phyloP scores from a whole-genome alignment of 2,113 vertebrate species.

The Piprites chloris region DNA sequence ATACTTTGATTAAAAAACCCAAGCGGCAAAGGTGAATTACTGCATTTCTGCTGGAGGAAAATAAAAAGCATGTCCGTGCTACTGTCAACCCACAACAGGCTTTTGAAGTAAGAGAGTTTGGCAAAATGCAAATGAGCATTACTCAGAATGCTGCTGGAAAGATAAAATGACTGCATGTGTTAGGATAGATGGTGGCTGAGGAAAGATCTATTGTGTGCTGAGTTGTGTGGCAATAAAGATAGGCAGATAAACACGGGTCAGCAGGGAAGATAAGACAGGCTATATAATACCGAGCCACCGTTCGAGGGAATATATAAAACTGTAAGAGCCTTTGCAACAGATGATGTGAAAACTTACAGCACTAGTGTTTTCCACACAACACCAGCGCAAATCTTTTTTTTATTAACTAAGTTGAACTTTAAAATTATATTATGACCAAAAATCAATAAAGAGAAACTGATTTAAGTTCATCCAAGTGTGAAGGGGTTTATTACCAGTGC shows the following conservation, averaged over 20 bases:
- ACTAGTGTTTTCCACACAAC: slow-evolving; percentile 67
- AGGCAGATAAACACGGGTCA: slow-evolving; percentile 14
- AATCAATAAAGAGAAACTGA: slow-evolving; percentile 89
- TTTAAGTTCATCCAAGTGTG: slow-evolving; percentile 87
- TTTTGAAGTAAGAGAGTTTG: neutral
- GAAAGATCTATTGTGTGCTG: neutral
- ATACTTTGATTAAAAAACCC: neutral
- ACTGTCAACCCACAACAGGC: neutral
- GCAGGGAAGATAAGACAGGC: slow-evolving; percentile 19
- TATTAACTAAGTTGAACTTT: slow-evolving; percentile 88
- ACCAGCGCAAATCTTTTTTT: slow-evolving; percentile 78
- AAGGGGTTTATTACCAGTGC: slow-evolving; percentile 85
- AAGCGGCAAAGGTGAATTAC: neutral
- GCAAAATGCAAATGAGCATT: neutral
- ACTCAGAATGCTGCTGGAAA: neutral
- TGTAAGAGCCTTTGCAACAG: slow-evolving; percentile 21
- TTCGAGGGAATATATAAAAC: slow-evolving; percentile 36
- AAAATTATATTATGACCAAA: slow-evolving; percentile 89
- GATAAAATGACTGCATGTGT: neutral
- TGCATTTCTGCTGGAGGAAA: neutral
- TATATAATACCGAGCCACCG: slow-evolving; percentile 14
- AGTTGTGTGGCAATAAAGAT: neutral
- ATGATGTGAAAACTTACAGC: slow-evolving; percentile 68
- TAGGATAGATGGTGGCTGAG: neutral
- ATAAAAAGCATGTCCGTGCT: neutral